Conservation (phyloP, 2,113 vertebrate genomes). For the Galbula dea region DNA sequence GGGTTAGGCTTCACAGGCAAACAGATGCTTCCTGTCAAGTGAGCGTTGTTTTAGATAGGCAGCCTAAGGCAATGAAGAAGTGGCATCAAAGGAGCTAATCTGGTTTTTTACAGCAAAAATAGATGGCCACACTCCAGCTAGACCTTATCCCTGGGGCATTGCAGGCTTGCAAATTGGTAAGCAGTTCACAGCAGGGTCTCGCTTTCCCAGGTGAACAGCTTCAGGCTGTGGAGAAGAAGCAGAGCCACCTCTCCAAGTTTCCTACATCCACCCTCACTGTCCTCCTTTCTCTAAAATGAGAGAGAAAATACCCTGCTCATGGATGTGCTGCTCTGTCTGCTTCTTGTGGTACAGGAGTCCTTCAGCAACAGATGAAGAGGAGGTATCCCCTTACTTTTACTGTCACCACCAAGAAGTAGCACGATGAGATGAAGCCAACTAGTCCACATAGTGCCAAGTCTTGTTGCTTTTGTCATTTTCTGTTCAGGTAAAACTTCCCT, state of each 20-base stretch:
- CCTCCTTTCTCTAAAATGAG: background rate
- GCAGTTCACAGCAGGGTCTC: background rate
- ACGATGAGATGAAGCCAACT: background rate
- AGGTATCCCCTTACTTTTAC: background rate
- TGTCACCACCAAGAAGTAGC: background rate
- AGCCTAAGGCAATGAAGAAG: background rate
- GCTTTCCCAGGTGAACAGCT: background rate
- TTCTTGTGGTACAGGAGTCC: background rate
- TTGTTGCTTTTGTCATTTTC: background rate
- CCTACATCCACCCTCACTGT: background rate
- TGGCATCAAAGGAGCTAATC: background rate
- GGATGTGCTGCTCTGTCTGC: background rate
- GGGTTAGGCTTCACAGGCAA: background rate
- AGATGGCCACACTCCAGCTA: background rate
- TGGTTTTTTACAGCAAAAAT: background rate
- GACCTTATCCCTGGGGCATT: background rate
- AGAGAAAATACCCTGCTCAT: background rate
- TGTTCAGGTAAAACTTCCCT: background rate
- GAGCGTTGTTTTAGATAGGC: background rate
- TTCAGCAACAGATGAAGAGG: accelerated
- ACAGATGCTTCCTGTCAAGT: background rate
- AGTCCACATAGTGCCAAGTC: background rate
- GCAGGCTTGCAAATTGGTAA: background rate
- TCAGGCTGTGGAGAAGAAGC: background rate
- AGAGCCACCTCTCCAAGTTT: background rate